Evolutionary conservation across 2,113 vertebrate genomes (phyloP).

Genomic region (Chaetodon auriga): DNA sequence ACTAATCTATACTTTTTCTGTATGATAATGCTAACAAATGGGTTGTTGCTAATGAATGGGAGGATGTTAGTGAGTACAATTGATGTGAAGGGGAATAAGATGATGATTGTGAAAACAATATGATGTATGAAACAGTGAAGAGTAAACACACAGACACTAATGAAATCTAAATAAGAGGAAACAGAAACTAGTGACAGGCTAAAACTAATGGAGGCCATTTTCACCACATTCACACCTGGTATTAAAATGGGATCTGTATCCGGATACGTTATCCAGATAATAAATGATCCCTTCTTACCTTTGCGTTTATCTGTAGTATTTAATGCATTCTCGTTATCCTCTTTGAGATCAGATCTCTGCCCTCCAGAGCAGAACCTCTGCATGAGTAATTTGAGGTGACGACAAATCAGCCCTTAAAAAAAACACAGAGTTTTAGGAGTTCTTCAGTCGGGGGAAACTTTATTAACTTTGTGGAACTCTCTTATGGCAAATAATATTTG

Average conservation of each 20-base stretch:
- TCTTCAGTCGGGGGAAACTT: too few species aligned
- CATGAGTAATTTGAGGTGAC: too few species aligned
- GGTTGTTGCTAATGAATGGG: conserved; percentile 22
- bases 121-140: conserved; percentile 24
- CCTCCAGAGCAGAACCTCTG: too few species aligned
- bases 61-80: conserved; percentile 11
- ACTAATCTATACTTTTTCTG: neutral
- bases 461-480: conserved; percentile 2
- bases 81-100: conserved; percentile 16
- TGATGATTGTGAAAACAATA: conserved; percentile 35
- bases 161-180: conserved; percentile 20
- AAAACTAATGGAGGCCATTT: conserved; percentile 46
- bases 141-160: conserved; percentile 15
- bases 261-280: too few species aligned
- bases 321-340: too few species aligned
- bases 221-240: neutral
- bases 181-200: conserved; percentile 20
- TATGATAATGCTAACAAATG: conserved; percentile 33
- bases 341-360: too few species aligned
- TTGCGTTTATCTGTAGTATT: too few species aligned
- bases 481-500: too few species aligned
- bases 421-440: too few species aligned
- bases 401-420: too few species aligned
- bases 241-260: too few species aligned
- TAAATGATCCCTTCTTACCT: too few species aligned